phyloP scores from a whole-genome alignment of 2,888 invertebrate genomes.

The Epirrhoe tristata region DNA sequence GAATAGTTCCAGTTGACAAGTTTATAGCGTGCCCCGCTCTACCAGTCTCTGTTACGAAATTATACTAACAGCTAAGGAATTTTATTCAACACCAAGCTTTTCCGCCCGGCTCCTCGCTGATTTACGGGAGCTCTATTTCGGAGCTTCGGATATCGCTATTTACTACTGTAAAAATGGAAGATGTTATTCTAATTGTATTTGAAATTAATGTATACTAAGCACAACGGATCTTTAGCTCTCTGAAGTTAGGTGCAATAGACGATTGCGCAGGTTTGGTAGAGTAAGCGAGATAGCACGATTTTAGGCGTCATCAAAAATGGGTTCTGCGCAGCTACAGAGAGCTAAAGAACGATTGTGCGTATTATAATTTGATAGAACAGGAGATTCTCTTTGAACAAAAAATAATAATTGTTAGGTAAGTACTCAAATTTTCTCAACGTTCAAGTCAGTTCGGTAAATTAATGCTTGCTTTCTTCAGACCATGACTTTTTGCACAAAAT shows the following conservation, averaged over 20 bases:
- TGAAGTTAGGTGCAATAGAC: no score
- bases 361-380: not conserved
- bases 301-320: no score
- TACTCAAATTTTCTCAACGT: no score
- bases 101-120: constrained; percentile 53
- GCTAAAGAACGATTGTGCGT: no score
- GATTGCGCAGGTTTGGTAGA: no score
- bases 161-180: constrained; percentile 16
- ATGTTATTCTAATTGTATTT: not conserved
- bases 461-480: no score
- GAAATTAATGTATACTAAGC: not conserved
- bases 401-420: not conserved
- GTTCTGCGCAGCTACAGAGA: no score
- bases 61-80: constrained; percentile 62
- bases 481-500: no score
- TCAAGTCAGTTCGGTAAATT: no score
- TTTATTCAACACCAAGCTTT: constrained; percentile 62
- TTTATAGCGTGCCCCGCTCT: constrained; percentile 67
- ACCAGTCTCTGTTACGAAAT: constrained; percentile 59
- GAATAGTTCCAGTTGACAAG: constrained; percentile 82
- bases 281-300: no score
- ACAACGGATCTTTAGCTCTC: no score
- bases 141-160: constrained; percentile 31
- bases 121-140: constrained; percentile 46
- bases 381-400: no score